These are phyloP conservation scores for Cheilosia pagana DNA, from an alignment of 2,888 invertebrate species.

Conservation along the genomic window DNA sequence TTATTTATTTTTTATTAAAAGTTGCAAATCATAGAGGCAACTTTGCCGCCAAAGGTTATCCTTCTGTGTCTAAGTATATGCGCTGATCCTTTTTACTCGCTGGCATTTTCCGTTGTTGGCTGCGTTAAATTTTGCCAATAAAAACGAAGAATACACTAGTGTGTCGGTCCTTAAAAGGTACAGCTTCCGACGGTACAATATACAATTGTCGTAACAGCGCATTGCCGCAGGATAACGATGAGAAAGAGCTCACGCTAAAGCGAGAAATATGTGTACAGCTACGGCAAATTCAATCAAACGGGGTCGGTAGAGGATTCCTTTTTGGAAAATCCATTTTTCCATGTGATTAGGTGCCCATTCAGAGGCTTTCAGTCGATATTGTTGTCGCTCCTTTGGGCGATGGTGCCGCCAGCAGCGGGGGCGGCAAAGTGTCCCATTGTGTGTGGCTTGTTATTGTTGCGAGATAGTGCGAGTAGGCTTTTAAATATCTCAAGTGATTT, in stretches of 20 bases:
- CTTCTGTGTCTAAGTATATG: neutral
- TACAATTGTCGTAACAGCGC: constrained; percentile 36
- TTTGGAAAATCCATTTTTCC: constrained; percentile 67
- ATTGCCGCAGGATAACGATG: constrained; percentile 51
- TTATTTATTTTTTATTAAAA: constrained; percentile 71
- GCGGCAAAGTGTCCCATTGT: constrained; percentile 18
- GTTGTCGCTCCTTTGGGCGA: constrained; percentile 32
- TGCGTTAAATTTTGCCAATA: constrained; percentile 53
- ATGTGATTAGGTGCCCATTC: constrained; percentile 72
- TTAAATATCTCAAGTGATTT: constrained; percentile 40
- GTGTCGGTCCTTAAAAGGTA: constrained; percentile 35
- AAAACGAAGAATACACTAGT: constrained; percentile 45
- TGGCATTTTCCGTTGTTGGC: constrained; percentile 29
- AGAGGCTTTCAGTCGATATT: constrained; percentile 49
- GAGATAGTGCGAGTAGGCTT: constrained; percentile 5
- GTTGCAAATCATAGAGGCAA: constrained; percentile 56
- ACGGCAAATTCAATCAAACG: constrained; percentile 18
- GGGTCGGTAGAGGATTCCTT: constrained; percentile 10
- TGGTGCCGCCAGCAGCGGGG: neutral
- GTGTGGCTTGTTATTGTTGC: constrained; percentile 42
- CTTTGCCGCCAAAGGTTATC: constrained; percentile 54
- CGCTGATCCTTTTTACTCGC: constrained; percentile 6
- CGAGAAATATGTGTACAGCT: neutral
- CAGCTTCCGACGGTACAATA: constrained; percentile 27
- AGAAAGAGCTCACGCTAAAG: constrained; percentile 7